A percentile compares a stretch with the other conserved stretches of the same genome.
These are phyloP conservation scores for Cerastis leucographa DNA, from an alignment of 2,888 invertebrate species.

Conservation along the genomic window DNA sequence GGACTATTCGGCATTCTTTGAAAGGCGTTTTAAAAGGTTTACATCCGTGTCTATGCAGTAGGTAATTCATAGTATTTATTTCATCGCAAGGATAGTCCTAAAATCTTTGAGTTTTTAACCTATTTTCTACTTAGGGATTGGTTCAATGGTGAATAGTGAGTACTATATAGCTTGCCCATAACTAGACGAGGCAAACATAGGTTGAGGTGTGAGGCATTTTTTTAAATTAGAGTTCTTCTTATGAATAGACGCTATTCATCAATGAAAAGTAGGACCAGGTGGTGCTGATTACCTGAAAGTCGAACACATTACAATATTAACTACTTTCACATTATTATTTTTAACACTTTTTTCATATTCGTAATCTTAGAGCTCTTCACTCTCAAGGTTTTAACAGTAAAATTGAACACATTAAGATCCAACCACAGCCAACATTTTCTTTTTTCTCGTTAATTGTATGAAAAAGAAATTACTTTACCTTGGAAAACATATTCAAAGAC, in stretches of 20 bases:
- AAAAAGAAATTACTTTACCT: conserved; percentile 55
- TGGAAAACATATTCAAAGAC: conserved; percentile 68
- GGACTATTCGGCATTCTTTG: neutral
- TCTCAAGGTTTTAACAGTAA: neutral
- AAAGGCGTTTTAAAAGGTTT: neutral
- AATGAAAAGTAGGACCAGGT: conserved; percentile 74
- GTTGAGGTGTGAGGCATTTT: neutral
- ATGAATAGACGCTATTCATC: conserved; percentile 67
- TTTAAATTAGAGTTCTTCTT: conserved; percentile 24
- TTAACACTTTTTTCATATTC: neutral
- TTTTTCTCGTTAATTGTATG: no score
- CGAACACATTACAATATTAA: neutral
- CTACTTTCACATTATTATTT: neutral
- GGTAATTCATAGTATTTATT: neutral
- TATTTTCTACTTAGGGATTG: neutral
- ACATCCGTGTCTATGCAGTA: neutral
- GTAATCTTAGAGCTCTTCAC: neutral
- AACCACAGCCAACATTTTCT: neutral
- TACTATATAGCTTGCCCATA: neutral
- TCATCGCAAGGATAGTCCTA: neutral
- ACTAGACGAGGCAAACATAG: neutral
- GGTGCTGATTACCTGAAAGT: conserved; percentile 70
- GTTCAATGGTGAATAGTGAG: neutral
- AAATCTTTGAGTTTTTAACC: neutral
- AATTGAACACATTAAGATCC: neutral